A percentile compares a stretch with the other conserved stretches of the same genome.
phyloP scores from a whole-genome alignment of 37 sponge, comb jelly and placozoan genomes.

The Chondrosia reniformis region DNA sequence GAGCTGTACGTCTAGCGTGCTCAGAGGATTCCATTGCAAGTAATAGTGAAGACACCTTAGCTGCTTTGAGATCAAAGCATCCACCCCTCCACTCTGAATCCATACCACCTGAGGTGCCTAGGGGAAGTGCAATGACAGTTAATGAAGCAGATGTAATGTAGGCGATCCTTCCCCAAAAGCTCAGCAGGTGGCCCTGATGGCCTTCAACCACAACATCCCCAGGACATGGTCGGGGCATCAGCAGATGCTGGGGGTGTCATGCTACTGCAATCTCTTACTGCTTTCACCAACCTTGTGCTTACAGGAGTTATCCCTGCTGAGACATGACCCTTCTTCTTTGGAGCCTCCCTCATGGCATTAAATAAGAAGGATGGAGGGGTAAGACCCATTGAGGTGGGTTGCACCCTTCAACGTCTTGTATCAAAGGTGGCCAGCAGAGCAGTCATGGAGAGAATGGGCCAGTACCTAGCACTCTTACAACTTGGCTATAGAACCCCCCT shows the following conservation, averaged over 20 bases:
- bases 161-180: too few relatives aligned
- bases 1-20: too few relatives aligned
- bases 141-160: too few relatives aligned
- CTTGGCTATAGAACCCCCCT: background rate
- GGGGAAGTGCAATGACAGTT: background rate
- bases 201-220: too few relatives aligned
- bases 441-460: background rate
- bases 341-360: too few relatives aligned
- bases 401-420: background rate
- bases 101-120: background rate
- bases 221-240: too few relatives aligned
- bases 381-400: background rate
- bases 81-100: background rate
- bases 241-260: background rate
- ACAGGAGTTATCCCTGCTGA: too few relatives aligned
- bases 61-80: background rate
- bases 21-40: background rate
- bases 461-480: too few relatives aligned
- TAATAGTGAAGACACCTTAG: background rate
- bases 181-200: too few relatives aligned
- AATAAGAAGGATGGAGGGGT: slow-evolving; percentile 2
- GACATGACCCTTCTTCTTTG: too few relatives aligned
- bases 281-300: too few relatives aligned
- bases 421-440: background rate
- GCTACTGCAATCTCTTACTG: too few relatives aligned